These are phyloP conservation scores for Microtus richardsoni DNA, from an alignment of 2,113 vertebrate genomes.

Conservation along the genomic window DNA sequence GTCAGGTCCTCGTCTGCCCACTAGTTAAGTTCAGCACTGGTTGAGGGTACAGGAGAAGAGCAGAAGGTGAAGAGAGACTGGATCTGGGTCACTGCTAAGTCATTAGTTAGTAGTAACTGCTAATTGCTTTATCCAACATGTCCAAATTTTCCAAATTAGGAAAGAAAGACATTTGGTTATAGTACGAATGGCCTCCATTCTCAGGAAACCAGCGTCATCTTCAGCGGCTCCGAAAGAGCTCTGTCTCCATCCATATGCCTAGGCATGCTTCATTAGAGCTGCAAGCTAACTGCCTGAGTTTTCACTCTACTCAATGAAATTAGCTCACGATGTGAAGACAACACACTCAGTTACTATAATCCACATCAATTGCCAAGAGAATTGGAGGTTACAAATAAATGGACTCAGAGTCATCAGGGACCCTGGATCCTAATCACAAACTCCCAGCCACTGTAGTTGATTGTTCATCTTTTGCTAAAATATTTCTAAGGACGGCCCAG, in stretches of 20 bases:
- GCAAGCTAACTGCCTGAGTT: background rate
- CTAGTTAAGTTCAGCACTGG: background rate
- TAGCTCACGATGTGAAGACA: background rate
- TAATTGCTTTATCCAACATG: constrained; percentile 7
- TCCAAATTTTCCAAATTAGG: constrained; percentile 20
- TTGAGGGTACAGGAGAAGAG: background rate
- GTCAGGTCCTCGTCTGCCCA: constrained; percentile 52
- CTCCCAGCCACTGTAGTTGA: background rate
- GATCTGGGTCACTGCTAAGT: background rate
- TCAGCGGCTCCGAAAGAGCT: background rate
- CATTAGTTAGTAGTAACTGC: background rate
- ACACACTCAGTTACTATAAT: background rate
- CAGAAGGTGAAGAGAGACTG: background rate
- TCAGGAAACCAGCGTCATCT: background rate
- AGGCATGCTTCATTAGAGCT: background rate
- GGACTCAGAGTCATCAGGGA: constrained; percentile 29
- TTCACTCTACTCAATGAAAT: background rate
- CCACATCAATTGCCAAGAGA: background rate
- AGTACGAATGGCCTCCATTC: background rate
- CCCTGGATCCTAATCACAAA: background rate
- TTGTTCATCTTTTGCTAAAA: background rate
- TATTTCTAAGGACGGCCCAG: background rate
- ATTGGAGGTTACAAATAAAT: background rate
- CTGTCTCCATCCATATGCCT: background rate
- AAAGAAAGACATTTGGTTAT: constrained; percentile 20